Conservation (phyloP, 2,797 vertebrate genomes). For the Smutsia gigantea region DNA sequence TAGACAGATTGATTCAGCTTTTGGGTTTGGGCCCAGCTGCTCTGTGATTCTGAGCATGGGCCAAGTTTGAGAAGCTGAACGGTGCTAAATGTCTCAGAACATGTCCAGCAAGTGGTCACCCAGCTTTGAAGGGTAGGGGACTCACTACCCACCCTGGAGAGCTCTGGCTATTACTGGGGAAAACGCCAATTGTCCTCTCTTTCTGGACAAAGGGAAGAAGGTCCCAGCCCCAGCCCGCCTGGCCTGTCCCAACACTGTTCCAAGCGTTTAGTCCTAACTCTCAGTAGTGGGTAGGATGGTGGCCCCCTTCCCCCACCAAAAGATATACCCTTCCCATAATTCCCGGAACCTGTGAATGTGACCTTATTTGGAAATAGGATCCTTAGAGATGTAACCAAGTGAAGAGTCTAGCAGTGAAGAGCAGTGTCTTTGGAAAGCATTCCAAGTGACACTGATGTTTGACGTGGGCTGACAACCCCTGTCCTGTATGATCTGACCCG, state of each 20-base stretch:
- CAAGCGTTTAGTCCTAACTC: neutral
- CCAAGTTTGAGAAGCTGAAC: neutral
- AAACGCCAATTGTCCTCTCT: neutral
- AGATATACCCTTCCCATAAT: neutral
- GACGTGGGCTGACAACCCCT: neutral
- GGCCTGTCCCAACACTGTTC: neutral
- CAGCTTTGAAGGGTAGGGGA: neutral
- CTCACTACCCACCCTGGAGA: neutral
- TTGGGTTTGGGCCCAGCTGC: neutral
- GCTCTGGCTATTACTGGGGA: neutral
- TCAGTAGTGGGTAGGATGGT: neutral
- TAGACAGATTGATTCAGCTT: neutral
- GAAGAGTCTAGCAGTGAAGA: neutral
- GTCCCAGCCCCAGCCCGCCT: neutral
- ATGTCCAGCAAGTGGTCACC: accelerated
- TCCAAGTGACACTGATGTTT: neutral
- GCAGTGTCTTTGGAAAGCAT: neutral
- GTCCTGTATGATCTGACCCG: no score
- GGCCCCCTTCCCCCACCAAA: no score
- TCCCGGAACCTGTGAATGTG: neutral
- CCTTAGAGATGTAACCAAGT: neutral
- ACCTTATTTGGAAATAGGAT: neutral
- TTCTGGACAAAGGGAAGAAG: neutral
- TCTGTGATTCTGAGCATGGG: neutral
- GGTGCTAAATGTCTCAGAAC: neutral